These are phyloP conservation scores for Lerista edwardsae DNA, from an alignment of 2,797 vertebrate genomes.

Conservation along the genomic window DNA sequence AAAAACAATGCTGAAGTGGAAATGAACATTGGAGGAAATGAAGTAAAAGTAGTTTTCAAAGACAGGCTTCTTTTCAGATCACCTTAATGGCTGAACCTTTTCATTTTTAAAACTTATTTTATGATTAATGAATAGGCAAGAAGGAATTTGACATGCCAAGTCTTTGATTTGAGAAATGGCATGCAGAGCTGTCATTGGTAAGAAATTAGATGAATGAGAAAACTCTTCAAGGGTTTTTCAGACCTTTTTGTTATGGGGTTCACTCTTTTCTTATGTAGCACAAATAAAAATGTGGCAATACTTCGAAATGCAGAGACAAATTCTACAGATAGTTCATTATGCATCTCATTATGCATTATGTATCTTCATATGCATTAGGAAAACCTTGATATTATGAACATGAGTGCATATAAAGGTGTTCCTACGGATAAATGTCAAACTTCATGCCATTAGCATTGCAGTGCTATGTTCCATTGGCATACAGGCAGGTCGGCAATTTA, in stretches of 20 bases:
- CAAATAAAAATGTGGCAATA: neutral
- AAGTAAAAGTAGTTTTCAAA: neutral
- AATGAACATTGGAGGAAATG: constrained; percentile 5
- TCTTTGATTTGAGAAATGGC: neutral
- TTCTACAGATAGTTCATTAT: neutral
- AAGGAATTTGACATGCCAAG: neutral
- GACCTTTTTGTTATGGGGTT: neutral
- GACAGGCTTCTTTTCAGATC: neutral
- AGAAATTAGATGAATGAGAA: constrained; percentile 26
- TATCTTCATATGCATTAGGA: no score
- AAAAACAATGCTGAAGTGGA: constrained; percentile 8
- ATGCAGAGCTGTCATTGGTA: neutral
- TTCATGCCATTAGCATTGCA: no score
- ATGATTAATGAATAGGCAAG: neutral
- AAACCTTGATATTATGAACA: no score
- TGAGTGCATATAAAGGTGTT: no score
- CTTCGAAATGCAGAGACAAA: neutral
- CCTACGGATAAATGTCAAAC: no score
- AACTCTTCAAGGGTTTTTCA: neutral
- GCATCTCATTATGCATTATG: no score
- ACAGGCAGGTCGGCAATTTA: no score
- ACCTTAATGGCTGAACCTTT: neutral
- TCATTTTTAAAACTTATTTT: neutral
- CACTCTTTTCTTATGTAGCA: neutral
- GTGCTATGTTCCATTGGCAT: no score